Evolutionary conservation across 2,113 vertebrate species (phyloP), one percentile per base, ranked within the genome.

Genomic region (Clarias gariepinus): DNA sequence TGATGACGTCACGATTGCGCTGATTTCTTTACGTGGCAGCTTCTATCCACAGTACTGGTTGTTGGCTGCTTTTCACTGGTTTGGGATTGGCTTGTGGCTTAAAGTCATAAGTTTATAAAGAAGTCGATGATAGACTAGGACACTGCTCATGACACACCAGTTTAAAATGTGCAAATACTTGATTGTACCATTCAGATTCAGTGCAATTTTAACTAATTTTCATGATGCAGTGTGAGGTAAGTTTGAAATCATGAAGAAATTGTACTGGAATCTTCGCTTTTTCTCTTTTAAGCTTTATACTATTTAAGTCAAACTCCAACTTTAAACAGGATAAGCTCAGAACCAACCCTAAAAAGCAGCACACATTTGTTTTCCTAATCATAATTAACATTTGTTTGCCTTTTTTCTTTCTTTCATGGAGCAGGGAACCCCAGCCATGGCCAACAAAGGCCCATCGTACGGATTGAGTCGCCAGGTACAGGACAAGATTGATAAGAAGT

Each of bases 401-500:
- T 61, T 16, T 60, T 47, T 47, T 47, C 47, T 47, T 47, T 47
- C 47, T 47, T 47, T 47, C 47, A 55, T 80, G 23, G 58, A 53
- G 60, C 85, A 81, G n/a, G 80, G 94, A 87, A 47, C 91, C 71
- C 88, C 92, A 94, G 95, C 93, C 88, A 99, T 99, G 98, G 97
- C 98, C 77, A 99, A 99, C 95, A 97, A 97, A 89, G 98, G 98
- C 89, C 98, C 97, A 0, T 93, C 97, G n/a, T 99, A 96, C 0
- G 98, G 98, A 91, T 92, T 99, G 96, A 99, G 98, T 95, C 95
- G 97, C 7, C 97, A 97, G 0, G 96, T 99, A 55, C 97, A 97
- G 90, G 97, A 96, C 90, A 98, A 98, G 92, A 99, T 99, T 0
- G 98, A 99, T 94, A 98, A 97, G 96, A 99, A 99, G 92, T 99